Base-by-base conservation (phyloP, 2,888 invertebrate genomes). In the Coleophora deauratella region DNA sequence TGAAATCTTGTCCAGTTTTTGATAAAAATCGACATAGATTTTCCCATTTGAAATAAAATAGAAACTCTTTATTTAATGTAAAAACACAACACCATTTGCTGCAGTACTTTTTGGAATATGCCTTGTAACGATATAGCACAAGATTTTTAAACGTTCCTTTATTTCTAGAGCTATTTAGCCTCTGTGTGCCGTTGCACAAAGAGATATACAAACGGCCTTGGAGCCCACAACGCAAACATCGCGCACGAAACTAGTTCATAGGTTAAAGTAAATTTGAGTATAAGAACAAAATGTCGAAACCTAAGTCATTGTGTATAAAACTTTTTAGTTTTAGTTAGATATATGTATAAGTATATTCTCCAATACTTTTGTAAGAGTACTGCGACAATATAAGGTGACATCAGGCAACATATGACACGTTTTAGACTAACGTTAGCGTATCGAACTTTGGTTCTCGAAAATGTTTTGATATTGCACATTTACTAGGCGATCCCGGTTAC, bases 301-400 rank as follows among this genome's bases (percentile, higher is more conserved):
- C 85, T 85, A 85, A 85, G 85, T 85, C 85, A 85, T 85, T 84
- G 80, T 85, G 82, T 85, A 85, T 82, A 84, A 80, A 73, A 70
- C 70, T 62, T 72, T 72, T 69, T 84, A 81, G 80, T 82, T 80
- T 78, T 68, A n/a, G n/a, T n/a, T 80, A 81, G 79, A 49, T 63
- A 52, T 82, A 81, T 80, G 49, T 63, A 52, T 82, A 81, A 81
- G 81, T 67, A 77, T 80, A 77, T 80, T 77, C 82, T 81, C 84
- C 84, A 78, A 80, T 80, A 77, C 72, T 77, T 67, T 59, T 62
- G 66, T 80, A 79, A 78, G 77, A 72, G 74, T 79, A 74, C 70
- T 72, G 70, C 66, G 82, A 82, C 81, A 76, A 80, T 79, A 79
- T 76, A 56, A 62, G 48, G 50, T 47, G 72, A 69, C 71, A 68